Evolutionary conservation across 2,797 vertebrate genomes (phyloP).

Genomic region (Rhynchotus rufescens): DNA sequence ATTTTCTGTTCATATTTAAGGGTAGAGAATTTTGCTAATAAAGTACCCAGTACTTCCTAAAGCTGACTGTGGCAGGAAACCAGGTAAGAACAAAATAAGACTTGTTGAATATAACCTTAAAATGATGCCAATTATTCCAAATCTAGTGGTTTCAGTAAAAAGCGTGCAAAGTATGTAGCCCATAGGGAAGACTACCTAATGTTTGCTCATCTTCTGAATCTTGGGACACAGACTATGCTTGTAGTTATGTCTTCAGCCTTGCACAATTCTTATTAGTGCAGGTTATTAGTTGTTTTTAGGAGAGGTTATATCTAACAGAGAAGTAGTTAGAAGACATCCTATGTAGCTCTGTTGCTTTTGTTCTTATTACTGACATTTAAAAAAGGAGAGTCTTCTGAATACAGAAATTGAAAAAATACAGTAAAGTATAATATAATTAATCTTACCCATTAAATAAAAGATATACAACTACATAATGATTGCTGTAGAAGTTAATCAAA

Average conservation of each 20-base stretch:
- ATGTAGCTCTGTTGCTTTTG: neutral
- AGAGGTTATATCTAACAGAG: neutral
- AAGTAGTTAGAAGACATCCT: neutral
- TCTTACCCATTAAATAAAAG: neutral
- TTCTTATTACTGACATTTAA: neutral
- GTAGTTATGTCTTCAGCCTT: fast-evolving
- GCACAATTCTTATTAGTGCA: neutral
- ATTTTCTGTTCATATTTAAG: neutral
- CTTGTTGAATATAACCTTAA: neutral
- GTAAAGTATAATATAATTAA: neutral
- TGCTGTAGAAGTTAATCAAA: neutral
- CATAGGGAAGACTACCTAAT: neutral
- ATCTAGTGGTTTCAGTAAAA: neutral
- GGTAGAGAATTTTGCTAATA: neutral
- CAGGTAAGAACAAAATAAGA: neutral
- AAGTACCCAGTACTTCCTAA: neutral
- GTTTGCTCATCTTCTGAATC: neutral
- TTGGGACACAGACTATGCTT: neutral
- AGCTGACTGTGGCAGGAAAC: neutral
- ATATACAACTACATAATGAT: neutral
- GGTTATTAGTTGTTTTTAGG: fast-evolving
- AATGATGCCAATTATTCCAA: neutral
- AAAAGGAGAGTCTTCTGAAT: neutral
- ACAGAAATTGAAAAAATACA: neutral
- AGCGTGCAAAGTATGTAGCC: neutral